Evolutionary conservation across 2,888 invertebrate species (phyloP), one percentile per base, ranked within the genome.

Genomic region (Perithous albicinctus): DNA sequence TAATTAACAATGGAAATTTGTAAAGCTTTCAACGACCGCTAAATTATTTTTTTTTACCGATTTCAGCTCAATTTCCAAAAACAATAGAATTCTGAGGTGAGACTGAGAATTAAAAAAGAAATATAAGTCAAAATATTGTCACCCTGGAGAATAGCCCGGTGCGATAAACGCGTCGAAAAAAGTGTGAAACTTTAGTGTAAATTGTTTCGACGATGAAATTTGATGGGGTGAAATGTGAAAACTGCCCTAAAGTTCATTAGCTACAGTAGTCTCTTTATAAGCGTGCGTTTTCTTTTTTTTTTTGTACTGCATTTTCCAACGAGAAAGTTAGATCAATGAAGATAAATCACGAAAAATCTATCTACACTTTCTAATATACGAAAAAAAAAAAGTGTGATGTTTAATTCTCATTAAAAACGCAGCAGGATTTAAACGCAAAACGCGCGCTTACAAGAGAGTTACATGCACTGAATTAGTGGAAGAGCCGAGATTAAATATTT

Each of bases 391-490:
- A n/a, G n/a, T n/a, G n/a, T n/a, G n/a, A n/a, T n/a, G n/a, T n/a
- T n/a, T n/a, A n/a, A n/a, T n/a, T n/a, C n/a, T n/a, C n/a, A 0
- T 18, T 20, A 18, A 7, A 20, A 48, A 48, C 46, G 6, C 15
- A 48, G 46, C 46, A 5, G 12, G 12, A 1, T 38, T 38, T 38
- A 12, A 12, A 2, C 10, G 12, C 10, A 38, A 38, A 38, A 48
- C 18, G 20, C 46, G 46, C 20, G 20, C 20, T 18, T 18, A 48
- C 20, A 15, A n/a, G 46, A 48, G 18, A 18, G 46, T 18, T 54
- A 54, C 12, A 20, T 5, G 85, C 79, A 88, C 88, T 89, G 86
- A 88, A 90, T 75, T 46, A 59, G 61, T 80, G 74, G 80, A 82
- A 77, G 79, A 81, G 78, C 80, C 78, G 66, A 79, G 79, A 82